phyloP scores from a whole-genome alignment of 1,140 invertebrate genomes.

The Camponotus vicinus region DNA sequence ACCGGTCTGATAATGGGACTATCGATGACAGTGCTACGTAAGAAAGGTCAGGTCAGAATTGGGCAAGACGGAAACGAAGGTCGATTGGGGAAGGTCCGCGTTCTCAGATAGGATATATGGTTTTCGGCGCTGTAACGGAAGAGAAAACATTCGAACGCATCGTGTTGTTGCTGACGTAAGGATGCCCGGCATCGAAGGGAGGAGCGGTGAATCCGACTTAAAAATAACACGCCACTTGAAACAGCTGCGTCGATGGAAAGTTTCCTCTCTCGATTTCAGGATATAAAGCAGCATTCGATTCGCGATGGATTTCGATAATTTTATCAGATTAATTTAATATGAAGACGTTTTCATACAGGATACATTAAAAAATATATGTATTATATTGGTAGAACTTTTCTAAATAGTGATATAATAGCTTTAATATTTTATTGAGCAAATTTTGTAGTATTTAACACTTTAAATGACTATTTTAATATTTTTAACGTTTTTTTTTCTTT shows the following conservation, averaged over 20 bases:
- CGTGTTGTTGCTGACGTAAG: slow-evolving; percentile 67
- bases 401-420: not conserved
- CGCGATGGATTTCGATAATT: not conserved
- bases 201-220: slow-evolving; percentile 35
- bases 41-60: not conserved
- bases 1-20: not conserved
- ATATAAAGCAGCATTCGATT: not conserved
- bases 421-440: not conserved
- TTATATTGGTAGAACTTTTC: not conserved
- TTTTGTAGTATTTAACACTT: not conserved
- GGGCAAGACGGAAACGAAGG: not conserved
- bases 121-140: slow-evolving; percentile 3
- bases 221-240: slow-evolving; percentile 70
- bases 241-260: slow-evolving; percentile 67
- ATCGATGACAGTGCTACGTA: not conserved
- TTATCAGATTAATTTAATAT: not conserved
- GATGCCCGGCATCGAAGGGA: slow-evolving; percentile 10
- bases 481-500: not conserved
- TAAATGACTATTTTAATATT: not conserved
- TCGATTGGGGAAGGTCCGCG: slow-evolving; percentile 50
- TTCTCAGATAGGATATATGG: not conserved
- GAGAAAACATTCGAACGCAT: slow-evolving; percentile 65
- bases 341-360: not conserved
- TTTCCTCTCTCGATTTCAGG: slow-evolving; percentile 52
- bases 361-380: not conserved